Conservation (phyloP, 2,888 invertebrate genomes). For the Aphodius granarius region DNA sequence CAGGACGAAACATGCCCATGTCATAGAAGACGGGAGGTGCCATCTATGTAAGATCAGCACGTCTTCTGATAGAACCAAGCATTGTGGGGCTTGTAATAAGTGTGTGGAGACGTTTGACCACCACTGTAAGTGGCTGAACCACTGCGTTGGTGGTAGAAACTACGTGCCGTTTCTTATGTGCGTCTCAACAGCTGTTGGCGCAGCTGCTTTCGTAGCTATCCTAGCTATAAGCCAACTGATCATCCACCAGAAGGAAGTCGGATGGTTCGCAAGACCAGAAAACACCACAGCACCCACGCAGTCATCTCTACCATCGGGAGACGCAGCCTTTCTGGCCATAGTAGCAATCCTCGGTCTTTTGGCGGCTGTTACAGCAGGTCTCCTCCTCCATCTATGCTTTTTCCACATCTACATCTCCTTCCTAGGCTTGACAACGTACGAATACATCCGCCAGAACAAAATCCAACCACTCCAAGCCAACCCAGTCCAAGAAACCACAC, state of each 20-base stretch:
- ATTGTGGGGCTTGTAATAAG: slow-evolving; percentile 97
- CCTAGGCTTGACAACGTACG: slow-evolving; percentile 86
- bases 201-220: slow-evolving; percentile 69
- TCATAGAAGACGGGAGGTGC: slow-evolving; percentile 93
- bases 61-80: slow-evolving; percentile 79
- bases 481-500: slow-evolving; percentile 40
- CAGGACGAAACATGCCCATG: slow-evolving; percentile 83
- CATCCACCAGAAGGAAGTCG: slow-evolving; percentile 40
- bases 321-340: slow-evolving; percentile 63
- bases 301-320: slow-evolving; percentile 55
- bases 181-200: slow-evolving; percentile 75
- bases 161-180: slow-evolving; percentile 83
- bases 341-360: slow-evolving; percentile 66
- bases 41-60: slow-evolving; percentile 81
- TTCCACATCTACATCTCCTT: slow-evolving; percentile 87
- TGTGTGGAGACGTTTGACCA: slow-evolving; percentile 95
- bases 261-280: slow-evolving; percentile 24
- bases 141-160: slow-evolving; percentile 91
- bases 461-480: slow-evolving; percentile 53
- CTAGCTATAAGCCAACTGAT: slow-evolving; percentile 66
- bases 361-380: slow-evolving; percentile 74
- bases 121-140: slow-evolving; percentile 99
- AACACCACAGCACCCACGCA: slow-evolving; percentile 37
- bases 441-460: slow-evolving; percentile 70
- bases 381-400: slow-evolving; percentile 81